Base-by-base conservation (phyloP, 2,797 vertebrate species). In the Cyclura pinguis region DNA sequence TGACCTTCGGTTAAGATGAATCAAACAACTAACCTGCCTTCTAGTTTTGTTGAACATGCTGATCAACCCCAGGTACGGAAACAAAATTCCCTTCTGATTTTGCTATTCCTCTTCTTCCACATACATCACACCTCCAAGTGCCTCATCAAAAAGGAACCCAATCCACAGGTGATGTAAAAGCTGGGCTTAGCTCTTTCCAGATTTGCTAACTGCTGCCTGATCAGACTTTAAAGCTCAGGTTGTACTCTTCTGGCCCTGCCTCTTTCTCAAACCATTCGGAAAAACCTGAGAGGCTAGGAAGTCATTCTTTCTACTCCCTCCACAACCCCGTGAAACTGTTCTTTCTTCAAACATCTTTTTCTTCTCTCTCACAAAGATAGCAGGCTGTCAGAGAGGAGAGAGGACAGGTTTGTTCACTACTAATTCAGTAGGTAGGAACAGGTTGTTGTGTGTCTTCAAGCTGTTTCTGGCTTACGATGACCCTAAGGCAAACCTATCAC, bases 261-360 rank as follows among this genome's bases (percentile, higher is more conserved):
- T n/a, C 87, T 89, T 91, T 73, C 85, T 91, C 93, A 88, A 29
- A 82, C 90, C 93, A 92, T 91, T 90, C 85, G 90, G 92, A 95
- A 94, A 94, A 91, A 96, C 92, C 94, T 93, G 90, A 81, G 92
- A 95, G 92, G 94, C 92, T 91, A n/a, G 7, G 47, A 72, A 35
- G 91, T 10, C 90, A 4, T 62, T 94, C 94, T 93, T 95, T 92
- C 92, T 94, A 92, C 86, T 90, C 89, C 90, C 93, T 88, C 95
- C 90, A 91, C 91, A 93, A 90, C 93, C 90, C 88, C 92, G 93
- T 87, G 92, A 94, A 95, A 93, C 89, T 94, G 93, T 94, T 93
- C 93, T 92, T 89, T 93, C 95, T 93, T 93, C 91, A 85, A 84
- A 83, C 38, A 47, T 29, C 42, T 29, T 18, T 18, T n/a, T n/a